Evolutionary conservation across 1,140 invertebrate genomes (phyloP), one percentile per base, ranked within the genome.

Genomic region (Sitophilus oryzae): DNA sequence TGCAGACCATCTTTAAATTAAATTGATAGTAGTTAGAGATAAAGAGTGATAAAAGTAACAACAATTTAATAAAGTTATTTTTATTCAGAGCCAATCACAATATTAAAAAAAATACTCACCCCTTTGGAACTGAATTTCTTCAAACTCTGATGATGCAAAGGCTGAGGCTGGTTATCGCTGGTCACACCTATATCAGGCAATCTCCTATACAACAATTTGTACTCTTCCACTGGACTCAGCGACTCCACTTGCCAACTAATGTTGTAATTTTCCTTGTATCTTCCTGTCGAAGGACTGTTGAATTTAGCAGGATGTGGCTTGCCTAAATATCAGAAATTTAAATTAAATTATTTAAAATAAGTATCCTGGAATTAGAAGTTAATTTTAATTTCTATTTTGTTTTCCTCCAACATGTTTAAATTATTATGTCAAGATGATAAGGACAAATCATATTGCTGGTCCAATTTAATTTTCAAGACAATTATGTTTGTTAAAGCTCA

Each of bases 171-270:
- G 9, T 70, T 70, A 56, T 76, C 76, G 59, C 77, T 73, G 9
- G 63, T 58, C 62, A 68, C 67, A 64, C 70, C 67, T 49, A 71
- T 66, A 52, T 77, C 76, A 16, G 79, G 78, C 54, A 82, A 69
- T 65, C 77, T 79, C 54, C 82, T 72, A 71, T 79, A 84, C 49
- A 76, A 77, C 47, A 84, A 67, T 67, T 82, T 79, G 66, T 81
- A 83, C 67, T 83, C 81, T 60, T 81, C 77, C 38, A 84, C 79
- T 35, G 80, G 79, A 41, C 80, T 77, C 60, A 80, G 77, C 47
- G 81, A 83, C 58, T 83, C 78, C 3, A 83, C 80, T 21, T 77
- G 71, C 82, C 82, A 84, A 16, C 80, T 81, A 56, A 84, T 79
- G 64, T 84, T 84, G 69, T 83, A 84, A 61, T 78, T 79, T 66